Base-by-base conservation (phyloP, 1,140 invertebrate species). In the Hestina assimilis region DNA sequence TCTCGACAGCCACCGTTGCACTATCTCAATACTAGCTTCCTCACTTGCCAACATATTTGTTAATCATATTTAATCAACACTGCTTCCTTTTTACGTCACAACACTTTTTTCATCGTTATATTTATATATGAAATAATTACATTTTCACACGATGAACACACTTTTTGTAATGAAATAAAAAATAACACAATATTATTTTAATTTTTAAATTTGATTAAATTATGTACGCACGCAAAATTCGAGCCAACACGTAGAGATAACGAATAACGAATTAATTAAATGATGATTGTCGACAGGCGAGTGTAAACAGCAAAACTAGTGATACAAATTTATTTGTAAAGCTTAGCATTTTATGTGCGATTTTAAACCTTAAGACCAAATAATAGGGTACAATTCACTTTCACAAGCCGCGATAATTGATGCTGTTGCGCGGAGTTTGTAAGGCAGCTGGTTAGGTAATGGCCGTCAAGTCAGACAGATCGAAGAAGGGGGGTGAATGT, bases 211-310 rank as follows among this genome's bases (percentile, higher is more conserved):
- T 38, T 35, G 6, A 26, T 8, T 14, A 33, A 17, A 35, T 9
- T 17, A 38, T 17, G 19, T 20, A 38, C 17, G 19, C 15, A 38
- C 59, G 52, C 52, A 14, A 42, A 15, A 6, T 61, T 53, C 63
- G 41, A 67, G 57, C 69, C 17, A 69, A 60, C 47, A 57, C 66
- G 55, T 59, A 69, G 63, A 62, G 71, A 64, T 71, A 78, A 78
- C 76, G 75, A 79, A 81, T 79, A 78, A 79, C 73, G 69, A 76
- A 83, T 83, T 86, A 81, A 82, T 83, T 79, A 75, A 79, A 79
- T 75, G 79, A 82, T 77, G 78, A 78, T 77, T 75, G 71, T 59
- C 66, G 79, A 77, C 73, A 76, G 56, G 59, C 75, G 66, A 77
- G 60, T 79, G 75, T 83, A 83, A 86, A 83, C 75, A 86, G 68